A percentile compares a stretch with the other conserved stretches of the same genome.
phyloP scores from a whole-genome alignment of 2,113 vertebrate species.

The Rhabdomys dilectus region DNA sequence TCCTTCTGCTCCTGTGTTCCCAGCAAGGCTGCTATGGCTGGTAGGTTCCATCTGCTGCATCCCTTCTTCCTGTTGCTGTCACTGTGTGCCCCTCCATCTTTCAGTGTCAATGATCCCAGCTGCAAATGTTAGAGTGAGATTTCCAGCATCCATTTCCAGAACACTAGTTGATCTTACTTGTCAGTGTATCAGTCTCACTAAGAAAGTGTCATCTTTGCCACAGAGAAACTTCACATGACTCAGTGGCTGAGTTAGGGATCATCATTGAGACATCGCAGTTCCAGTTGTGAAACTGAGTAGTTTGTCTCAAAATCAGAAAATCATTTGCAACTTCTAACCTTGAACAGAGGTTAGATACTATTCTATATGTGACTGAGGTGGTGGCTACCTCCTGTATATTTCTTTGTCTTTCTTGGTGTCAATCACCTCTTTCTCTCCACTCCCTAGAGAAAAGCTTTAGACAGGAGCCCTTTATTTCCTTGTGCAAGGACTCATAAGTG shows the following conservation, averaged over 20 bases:
- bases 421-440: accelerated
- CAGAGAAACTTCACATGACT: not conserved
- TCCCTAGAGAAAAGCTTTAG: too few relatives aligned
- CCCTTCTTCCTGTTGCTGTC: accelerated
- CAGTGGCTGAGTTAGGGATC: not conserved
- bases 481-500: not conserved
- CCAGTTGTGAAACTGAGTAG: not conserved
- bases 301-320: not conserved
- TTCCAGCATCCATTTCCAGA: not conserved
- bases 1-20: accelerated
- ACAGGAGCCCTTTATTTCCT: not conserved
- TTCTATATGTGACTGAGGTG: not conserved
- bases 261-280: not conserved
- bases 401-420: not conserved
- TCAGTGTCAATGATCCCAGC: accelerated
- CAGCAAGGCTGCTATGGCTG: accelerated
- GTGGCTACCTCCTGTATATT: not conserved
- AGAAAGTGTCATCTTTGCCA: not conserved
- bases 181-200: accelerated
- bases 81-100: accelerated
- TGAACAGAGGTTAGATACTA: not conserved
- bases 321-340: not conserved
- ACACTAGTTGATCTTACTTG: not conserved
- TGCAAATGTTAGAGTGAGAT: not conserved
- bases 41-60: too few relatives aligned